A percentile compares a stretch with the other conserved stretches of the same genome.
These are phyloP conservation scores for Euzophera pinguis DNA, from an alignment of 2,888 invertebrate species.

Conservation along the genomic window DNA sequence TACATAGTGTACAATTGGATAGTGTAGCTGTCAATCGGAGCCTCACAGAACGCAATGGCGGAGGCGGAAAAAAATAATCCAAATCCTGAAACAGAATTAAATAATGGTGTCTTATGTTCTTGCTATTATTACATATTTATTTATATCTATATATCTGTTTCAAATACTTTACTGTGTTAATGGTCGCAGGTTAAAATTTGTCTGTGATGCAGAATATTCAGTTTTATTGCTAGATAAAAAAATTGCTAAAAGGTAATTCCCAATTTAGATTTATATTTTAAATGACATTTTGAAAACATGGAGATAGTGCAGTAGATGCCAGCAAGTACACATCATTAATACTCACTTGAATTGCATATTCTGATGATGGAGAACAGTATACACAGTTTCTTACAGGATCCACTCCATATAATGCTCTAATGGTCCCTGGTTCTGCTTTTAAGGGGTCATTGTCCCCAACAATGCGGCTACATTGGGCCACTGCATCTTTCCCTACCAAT, in stretches of 20 bases:
- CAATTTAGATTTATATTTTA: too few species aligned
- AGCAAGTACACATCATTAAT: too few species aligned
- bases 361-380: conserved; percentile 81
- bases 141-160: too few species aligned
- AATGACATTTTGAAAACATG: too few species aligned
- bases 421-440: conserved; percentile 80
- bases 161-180: too few species aligned
- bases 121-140: too few species aligned
- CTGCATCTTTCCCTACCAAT: conserved; percentile 85
- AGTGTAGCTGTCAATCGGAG: conserved; percentile 78
- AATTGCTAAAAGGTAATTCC: too few species aligned
- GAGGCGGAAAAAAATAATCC: conserved; percentile 82
- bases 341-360: conserved; percentile 73
- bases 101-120: too few species aligned
- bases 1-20: conserved; percentile 86
- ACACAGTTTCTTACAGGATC: conserved; percentile 85
- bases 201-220: too few species aligned
- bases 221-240: too few species aligned
- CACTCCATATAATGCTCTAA: conserved; percentile 84
- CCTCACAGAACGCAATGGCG: conserved; percentile 48
- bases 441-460: conserved; percentile 82
- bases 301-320: too few species aligned
- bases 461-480: conserved; percentile 78
- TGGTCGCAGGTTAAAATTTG: too few species aligned
- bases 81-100: conserved; percentile 70